Percentiles rank a stretch among this genome's conserved stretches.
Conservation (phyloP, 2,113 vertebrate genomes). For the Eolophus roseicapilla region DNA sequence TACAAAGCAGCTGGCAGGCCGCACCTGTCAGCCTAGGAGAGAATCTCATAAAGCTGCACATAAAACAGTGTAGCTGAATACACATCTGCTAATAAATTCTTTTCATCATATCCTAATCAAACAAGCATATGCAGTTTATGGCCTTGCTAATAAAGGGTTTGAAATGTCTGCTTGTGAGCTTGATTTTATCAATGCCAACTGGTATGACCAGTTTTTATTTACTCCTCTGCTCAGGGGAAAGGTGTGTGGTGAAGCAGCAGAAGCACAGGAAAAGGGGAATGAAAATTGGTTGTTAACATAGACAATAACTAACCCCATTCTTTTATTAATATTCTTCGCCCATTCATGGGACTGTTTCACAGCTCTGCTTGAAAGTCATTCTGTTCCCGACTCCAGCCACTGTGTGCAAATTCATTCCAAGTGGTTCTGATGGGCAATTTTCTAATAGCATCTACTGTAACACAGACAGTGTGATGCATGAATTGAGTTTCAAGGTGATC, state of each 20-base stretch:
- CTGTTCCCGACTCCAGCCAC: not conserved
- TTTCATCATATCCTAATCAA: slow-evolving; percentile 79
- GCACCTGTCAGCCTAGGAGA: slow-evolving; percentile 69
- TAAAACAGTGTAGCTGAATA: slow-evolving; percentile 65
- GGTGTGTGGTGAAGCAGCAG: not conserved
- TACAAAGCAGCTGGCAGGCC: slow-evolving; percentile 58
- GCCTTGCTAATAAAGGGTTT: slow-evolving; percentile 54
- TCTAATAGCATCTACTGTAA: not conserved
- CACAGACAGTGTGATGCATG: not conserved
- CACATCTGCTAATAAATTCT: slow-evolving; percentile 75
- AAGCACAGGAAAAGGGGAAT: slow-evolving; percentile 1
- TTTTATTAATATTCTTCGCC: not conserved
- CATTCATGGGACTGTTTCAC: not conserved
- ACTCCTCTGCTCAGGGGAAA: slow-evolving; percentile 12
- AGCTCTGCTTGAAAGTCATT: not conserved
- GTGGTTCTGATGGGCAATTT: not conserved
- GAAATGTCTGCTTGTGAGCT: slow-evolving; percentile 51
- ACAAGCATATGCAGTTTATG: slow-evolving; percentile 62
- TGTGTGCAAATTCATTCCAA: not conserved
- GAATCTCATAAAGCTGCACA: slow-evolving; percentile 73
- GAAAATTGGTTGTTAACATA: not conserved
- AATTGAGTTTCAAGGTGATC: not conserved
- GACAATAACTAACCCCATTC: not conserved
- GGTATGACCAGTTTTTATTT: slow-evolving; percentile 40
- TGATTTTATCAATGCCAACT: slow-evolving; percentile 61